Percentiles rank a stretch among this genome's conserved stretches.
These are phyloP conservation scores for Atrina japonica DNA, from an alignment of 2,888 invertebrate genomes.

Conservation along the genomic window DNA sequence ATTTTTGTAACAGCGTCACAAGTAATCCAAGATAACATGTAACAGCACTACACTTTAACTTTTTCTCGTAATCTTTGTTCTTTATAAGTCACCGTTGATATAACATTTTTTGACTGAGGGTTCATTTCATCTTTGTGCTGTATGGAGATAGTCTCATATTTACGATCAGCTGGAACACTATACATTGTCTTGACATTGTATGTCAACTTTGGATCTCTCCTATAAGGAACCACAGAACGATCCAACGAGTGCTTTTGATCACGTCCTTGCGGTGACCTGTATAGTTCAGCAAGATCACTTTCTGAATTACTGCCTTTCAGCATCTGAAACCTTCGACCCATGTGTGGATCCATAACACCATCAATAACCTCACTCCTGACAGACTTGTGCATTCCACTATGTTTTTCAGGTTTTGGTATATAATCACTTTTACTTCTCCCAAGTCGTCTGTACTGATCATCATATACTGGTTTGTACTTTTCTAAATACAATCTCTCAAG, in stretches of 20 bases:
- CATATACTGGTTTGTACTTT: not conserved
- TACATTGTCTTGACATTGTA: constrained; percentile 17
- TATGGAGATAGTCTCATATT: constrained; percentile 34
- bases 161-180: constrained; percentile 24
- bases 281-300: constrained; percentile 11
- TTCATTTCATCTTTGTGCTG: constrained; percentile 36
- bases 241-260: not conserved
- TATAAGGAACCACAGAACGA: not conserved
- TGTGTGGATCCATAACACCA: constrained; percentile 14
- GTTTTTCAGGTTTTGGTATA: constrained; percentile 8
- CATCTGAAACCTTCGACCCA: constrained; percentile 18
- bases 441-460: too few relatives aligned
- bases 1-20: too few relatives aligned
- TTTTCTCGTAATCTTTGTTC: constrained; percentile 31
- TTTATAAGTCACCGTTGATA: constrained; percentile 38
- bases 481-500: constrained; percentile 8
- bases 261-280: not conserved
- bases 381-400: constrained; percentile 19
- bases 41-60: constrained; percentile 17
- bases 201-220: not conserved
- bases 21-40: too few relatives aligned
- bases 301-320: constrained; percentile 22
- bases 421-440: constrained; percentile 12
- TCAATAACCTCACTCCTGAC: constrained; percentile 32
- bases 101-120: constrained; percentile 29